These are phyloP conservation scores for Lordiphosa fenestrarum DNA, from an alignment of 2,888 invertebrate species.

Conservation along the genomic window DNA sequence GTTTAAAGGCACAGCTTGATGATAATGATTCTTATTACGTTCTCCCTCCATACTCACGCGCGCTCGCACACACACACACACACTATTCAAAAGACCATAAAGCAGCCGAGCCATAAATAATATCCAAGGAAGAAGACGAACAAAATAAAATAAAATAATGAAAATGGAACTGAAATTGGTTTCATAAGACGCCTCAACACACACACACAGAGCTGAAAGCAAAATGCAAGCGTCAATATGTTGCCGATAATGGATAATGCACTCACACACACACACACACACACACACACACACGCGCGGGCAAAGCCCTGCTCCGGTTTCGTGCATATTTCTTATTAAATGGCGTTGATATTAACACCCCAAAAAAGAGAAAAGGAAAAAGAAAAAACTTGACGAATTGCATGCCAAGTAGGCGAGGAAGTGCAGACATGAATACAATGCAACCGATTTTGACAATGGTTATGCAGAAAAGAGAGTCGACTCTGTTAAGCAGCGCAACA, in stretches of 20 bases:
- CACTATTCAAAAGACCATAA: slow-evolving; percentile 12
- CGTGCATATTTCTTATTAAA: slow-evolving; percentile 43
- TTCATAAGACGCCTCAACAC: slow-evolving; percentile 13
- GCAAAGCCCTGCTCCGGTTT: slow-evolving; percentile 2
- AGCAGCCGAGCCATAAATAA: slow-evolving; percentile 26
- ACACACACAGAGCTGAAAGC: not conserved
- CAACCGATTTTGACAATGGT: slow-evolving; percentile 28
- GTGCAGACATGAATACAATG: slow-evolving; percentile 18
- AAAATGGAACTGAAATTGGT: slow-evolving; percentile 24
- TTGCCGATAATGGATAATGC: slow-evolving; percentile 35
- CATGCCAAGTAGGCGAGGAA: slow-evolving; percentile 22
- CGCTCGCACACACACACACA: slow-evolving; percentile 13
- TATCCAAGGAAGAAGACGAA: not conserved
- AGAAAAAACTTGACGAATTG: slow-evolving; percentile 31
- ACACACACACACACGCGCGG: not conserved
- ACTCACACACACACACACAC: slow-evolving; percentile 6
- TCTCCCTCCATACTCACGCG: not conserved
- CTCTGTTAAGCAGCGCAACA: not conserved
- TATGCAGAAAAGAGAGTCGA: slow-evolving; percentile 13
- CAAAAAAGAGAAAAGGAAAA: not conserved
- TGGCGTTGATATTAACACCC: slow-evolving; percentile 37
- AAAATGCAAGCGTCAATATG: slow-evolving; percentile 24
- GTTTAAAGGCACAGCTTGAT: not conserved
- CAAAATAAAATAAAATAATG: not conserved
- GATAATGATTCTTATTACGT: slow-evolving; percentile 22